These are phyloP conservation scores for Microtus oregoni DNA, from an alignment of 2,113 vertebrate genomes.

Conservation along the genomic window DNA sequence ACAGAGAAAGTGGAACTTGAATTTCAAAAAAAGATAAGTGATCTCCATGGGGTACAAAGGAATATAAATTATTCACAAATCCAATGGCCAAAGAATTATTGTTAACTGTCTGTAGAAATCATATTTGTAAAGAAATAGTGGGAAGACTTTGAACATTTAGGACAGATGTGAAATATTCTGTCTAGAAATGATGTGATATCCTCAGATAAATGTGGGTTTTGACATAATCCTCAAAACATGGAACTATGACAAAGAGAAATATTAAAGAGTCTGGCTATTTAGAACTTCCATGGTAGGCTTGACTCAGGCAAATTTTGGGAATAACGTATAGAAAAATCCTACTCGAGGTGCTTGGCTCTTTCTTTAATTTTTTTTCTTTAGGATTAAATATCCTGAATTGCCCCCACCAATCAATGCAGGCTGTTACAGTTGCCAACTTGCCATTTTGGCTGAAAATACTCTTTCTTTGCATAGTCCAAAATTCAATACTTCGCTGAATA, in stretches of 20 bases:
- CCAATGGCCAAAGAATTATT: not conserved
- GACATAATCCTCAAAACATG: not conserved
- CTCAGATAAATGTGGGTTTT: not conserved
- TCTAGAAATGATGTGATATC: not conserved
- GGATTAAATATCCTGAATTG: not conserved
- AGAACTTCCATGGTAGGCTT: not conserved
- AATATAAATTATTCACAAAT: constrained; percentile 15
- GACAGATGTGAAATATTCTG: not conserved
- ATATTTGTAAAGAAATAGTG: not conserved
- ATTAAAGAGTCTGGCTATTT: not conserved
- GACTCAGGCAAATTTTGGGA: not conserved
- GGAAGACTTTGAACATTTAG: not conserved
- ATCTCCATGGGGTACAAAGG: not conserved
- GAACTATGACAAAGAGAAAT: not conserved
- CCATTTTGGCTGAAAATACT: not conserved
- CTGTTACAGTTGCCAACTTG: not conserved
- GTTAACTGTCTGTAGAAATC: not conserved
- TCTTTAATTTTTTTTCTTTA: not conserved
- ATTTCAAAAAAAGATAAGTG: not conserved
- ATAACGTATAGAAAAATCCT: not conserved
- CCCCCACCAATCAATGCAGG: not conserved
- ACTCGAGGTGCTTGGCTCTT: not conserved
- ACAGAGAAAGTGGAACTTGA: not conserved
- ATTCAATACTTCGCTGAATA: not conserved
- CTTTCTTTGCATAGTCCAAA: not conserved